Evolutionary conservation across 1,140 invertebrate genomes (phyloP).

Genomic region (Dinoponera quadriceps): DNA sequence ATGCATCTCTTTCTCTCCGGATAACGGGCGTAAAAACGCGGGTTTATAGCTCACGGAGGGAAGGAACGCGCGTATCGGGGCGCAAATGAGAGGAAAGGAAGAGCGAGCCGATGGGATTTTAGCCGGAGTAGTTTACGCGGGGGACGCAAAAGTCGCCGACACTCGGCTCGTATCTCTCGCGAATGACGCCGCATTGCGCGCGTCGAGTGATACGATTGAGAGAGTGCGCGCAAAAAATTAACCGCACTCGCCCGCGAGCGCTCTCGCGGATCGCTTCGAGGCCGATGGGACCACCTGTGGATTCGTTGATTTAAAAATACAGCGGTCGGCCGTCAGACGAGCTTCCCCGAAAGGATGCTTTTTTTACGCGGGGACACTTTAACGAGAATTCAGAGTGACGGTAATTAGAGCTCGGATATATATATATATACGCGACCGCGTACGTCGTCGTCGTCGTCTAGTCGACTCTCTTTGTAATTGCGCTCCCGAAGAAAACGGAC

Average conservation of each 20-base stretch:
- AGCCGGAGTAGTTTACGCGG: background rate
- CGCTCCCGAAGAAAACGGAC: constrained; percentile 42
- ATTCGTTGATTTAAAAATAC: constrained; percentile 52
- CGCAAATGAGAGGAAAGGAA: constrained; percentile 7
- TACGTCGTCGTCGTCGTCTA: constrained; percentile 55
- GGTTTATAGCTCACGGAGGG: background rate
- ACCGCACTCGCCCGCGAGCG: background rate
- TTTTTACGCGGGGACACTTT: constrained; percentile 78
- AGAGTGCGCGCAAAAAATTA: constrained; percentile 35
- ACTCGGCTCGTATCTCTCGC: background rate
- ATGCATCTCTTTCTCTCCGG: background rate
- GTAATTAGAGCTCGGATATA: constrained; percentile 80
- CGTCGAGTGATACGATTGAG: constrained; percentile 4
- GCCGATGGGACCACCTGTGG: constrained; percentile 8
- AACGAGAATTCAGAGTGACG: constrained; percentile 81
- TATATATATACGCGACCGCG: constrained; percentile 62
- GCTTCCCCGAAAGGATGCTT: background rate
- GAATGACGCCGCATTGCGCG: constrained; percentile 11
- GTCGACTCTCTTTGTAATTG: constrained; percentile 53
- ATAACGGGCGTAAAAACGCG: background rate
- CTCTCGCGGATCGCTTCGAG: background rate
- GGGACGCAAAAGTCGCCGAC: background rate
- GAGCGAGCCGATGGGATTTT: background rate
- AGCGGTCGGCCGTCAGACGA: background rate
- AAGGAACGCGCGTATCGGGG: background rate